These are phyloP conservation scores for Calameuta pallipes DNA, from an alignment of 2,888 invertebrate genomes.

Conservation along the genomic window DNA sequence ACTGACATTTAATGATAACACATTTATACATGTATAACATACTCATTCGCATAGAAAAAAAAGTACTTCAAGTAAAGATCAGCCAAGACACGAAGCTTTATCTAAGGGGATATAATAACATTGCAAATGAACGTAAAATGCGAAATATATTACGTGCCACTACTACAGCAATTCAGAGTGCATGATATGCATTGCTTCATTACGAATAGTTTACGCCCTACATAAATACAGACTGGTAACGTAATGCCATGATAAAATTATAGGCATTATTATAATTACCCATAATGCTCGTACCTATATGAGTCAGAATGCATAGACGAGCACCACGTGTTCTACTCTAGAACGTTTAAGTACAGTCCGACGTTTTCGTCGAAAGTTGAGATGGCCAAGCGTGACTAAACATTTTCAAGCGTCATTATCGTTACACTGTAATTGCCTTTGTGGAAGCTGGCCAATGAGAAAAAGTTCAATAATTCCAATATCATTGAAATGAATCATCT, in stretches of 20 bases:
- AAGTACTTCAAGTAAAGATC: background rate
- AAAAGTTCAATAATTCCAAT: background rate
- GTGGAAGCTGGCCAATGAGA: background rate
- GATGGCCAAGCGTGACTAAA: background rate
- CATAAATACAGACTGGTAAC: conserved; percentile 37
- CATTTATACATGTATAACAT: background rate
- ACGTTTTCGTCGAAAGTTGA: background rate
- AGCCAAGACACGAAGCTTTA: background rate
- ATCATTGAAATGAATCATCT: background rate
- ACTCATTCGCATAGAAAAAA: background rate
- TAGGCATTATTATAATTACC: conserved; percentile 44
- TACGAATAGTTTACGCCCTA: conserved; percentile 32
- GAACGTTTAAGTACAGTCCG: background rate
- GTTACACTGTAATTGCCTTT: background rate
- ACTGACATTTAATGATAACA: background rate
- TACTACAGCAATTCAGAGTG: conserved; percentile 31
- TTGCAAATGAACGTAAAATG: background rate
- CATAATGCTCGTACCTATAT: conserved; percentile 25
- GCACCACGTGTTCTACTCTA: conserved; percentile 12
- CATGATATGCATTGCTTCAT: conserved; percentile 29
- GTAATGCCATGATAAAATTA: conserved; percentile 39
- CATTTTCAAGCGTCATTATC: background rate
- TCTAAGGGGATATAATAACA: background rate
- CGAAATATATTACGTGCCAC: conserved; percentile 24
- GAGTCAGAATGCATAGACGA: conserved; percentile 16